These are phyloP conservation scores for Pheosia tremula DNA, from an alignment of 2,888 invertebrate species.

Conservation along the genomic window DNA sequence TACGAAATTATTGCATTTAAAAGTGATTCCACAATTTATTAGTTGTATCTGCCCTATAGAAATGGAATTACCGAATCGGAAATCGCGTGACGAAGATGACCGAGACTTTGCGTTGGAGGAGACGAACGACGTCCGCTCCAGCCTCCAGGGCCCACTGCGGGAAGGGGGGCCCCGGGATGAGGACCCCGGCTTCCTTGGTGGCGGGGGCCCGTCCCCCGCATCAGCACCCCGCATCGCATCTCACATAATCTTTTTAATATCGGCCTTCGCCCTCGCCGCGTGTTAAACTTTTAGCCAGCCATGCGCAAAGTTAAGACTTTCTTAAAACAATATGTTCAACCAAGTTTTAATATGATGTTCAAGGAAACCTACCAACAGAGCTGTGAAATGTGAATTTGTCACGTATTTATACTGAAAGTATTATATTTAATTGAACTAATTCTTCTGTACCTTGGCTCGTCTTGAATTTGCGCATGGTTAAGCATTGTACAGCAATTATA, in stretches of 20 bases:
- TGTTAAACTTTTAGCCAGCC: slow-evolving; percentile 70
- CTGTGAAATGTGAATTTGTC: slow-evolving; percentile 16
- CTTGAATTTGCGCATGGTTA: slow-evolving; percentile 42
- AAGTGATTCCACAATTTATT: no score
- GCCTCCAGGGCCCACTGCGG: slow-evolving; percentile 87
- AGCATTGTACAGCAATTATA: slow-evolving; percentile 26
- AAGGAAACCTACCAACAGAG: not conserved
- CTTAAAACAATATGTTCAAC: not conserved
- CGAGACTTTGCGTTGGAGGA: slow-evolving; percentile 67
- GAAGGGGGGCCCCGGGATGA: slow-evolving; percentile 83
- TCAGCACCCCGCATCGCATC: slow-evolving; percentile 49
- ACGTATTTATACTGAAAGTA: slow-evolving; percentile 17
- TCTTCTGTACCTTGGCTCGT: slow-evolving; percentile 18
- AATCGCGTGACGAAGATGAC: slow-evolving; percentile 78
- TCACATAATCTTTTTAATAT: slow-evolving; percentile 68
- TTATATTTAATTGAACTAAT: slow-evolving; percentile 25
- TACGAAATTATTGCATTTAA: no score
- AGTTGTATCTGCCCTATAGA: slow-evolving; percentile 59
- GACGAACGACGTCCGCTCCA: slow-evolving; percentile 84
- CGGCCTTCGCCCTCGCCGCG: slow-evolving; percentile 60
- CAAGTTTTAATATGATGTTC: slow-evolving; percentile 8
- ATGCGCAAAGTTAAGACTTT: slow-evolving; percentile 57
- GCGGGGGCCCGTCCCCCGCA: slow-evolving; percentile 57
- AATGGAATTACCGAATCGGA: slow-evolving; percentile 86
- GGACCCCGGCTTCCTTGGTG: slow-evolving; percentile 75